Evolutionary conservation across 2,888 invertebrate genomes (phyloP), one percentile per base, ranked within the genome.

Genomic region (Cephus sareptanus): DNA sequence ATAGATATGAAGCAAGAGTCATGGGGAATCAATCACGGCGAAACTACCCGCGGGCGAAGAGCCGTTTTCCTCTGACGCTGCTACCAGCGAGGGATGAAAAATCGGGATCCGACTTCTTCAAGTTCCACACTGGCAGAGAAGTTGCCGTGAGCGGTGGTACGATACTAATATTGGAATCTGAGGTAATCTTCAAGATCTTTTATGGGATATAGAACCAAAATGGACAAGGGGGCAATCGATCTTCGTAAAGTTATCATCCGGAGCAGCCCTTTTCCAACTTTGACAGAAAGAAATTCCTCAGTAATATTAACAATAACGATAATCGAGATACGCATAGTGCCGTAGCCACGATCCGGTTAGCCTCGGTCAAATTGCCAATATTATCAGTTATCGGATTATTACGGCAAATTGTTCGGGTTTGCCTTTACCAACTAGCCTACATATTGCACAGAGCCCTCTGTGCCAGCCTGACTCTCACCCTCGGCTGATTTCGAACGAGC

Each of bases 361-460:
- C 82, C 77, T 77, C 76, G 79, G 79, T 82, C 85, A 86, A 86
- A 89, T 88, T 86, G 85, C 85, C 88, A 87, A 88, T 89, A 88
- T 88, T 89, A 89, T 89, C 89, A 86, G 88, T 87, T 88, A 89
- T 89, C 87, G 87, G 86, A 89, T 89, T 89, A 89, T 89, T 89
- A 89, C 86, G 85, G 87, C 85, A 87, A 89, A 88, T 89, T 89
- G 88, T 88, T 83, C 86, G 76, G 82, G 86, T 86, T 86, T 85
- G 85, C 87, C 84, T 86, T 85, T 83, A 85, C 85, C 85, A 81
- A 83, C 84, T 83, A 81, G 82, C 80, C 82, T 81, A 83, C 85
- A 84, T 81, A 83, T 78, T 74, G 79, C 79, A 76, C 79, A 76
- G 34, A 34, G 31, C 70, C 70, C 70, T 31, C 30, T 33, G 70